Conservation (phyloP, 2,113 vertebrate genomes). For the Alligator sinensis region DNA sequence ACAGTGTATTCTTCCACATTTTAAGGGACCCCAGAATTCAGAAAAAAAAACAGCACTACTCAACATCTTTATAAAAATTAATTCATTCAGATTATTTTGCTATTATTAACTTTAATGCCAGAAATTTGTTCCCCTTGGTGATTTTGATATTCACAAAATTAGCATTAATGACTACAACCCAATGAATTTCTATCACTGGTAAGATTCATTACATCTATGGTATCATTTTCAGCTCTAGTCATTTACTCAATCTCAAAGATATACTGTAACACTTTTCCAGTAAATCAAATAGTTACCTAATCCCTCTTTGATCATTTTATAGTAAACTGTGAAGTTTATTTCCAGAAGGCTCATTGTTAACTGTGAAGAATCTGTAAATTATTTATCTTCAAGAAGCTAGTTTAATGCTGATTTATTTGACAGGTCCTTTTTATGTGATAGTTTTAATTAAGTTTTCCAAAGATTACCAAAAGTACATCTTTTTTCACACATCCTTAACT, state of each 20-base stretch:
- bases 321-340: constrained; percentile 75
- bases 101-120: constrained; percentile 49
- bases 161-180: constrained; percentile 57
- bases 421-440: constrained; percentile 46
- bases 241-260: constrained; percentile 60
- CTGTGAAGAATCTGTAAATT: constrained; percentile 67
- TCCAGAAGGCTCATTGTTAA: constrained; percentile 70
- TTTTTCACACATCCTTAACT: neutral
- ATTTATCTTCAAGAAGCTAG: constrained; percentile 71
- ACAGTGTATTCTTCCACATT: neutral
- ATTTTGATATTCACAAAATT: constrained; percentile 69
- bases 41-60: neutral
- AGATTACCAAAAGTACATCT: neutral
- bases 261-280: constrained; percentile 58
- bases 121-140: constrained; percentile 63
- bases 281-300: constrained; percentile 76
- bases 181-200: constrained; percentile 64
- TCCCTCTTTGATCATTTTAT: constrained; percentile 76
- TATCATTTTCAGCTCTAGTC: constrained; percentile 31
- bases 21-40: neutral
- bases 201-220: constrained; percentile 50
- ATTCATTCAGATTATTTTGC: constrained; percentile 51
- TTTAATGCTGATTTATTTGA: constrained; percentile 69
- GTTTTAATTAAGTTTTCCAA: constrained; percentile 55
- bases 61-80: constrained; percentile 28